phyloP scores from a whole-genome alignment of 2,113 vertebrate species.

The Capreolus pygargus region DNA sequence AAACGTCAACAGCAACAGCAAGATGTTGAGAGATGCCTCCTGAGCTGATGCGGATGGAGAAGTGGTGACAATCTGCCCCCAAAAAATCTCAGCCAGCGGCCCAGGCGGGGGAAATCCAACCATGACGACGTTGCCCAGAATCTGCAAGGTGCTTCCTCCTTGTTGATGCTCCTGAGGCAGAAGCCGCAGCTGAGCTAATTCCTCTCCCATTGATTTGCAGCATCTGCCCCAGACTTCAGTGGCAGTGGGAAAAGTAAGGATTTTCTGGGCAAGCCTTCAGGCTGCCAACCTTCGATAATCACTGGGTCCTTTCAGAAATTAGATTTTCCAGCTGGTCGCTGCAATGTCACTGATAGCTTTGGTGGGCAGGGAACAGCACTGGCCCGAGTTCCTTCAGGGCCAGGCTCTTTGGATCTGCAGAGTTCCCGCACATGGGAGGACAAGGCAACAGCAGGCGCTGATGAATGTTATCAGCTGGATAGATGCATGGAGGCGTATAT shows the following conservation, averaged over 20 bases:
- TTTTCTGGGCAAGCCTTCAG: background rate
- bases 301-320: background rate
- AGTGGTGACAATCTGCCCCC: conserved; percentile 13
- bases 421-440: background rate
- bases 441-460: background rate
- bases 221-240: background rate
- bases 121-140: background rate
- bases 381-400: background rate
- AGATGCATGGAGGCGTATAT: background rate
- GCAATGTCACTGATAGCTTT: background rate
- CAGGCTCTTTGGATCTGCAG: background rate
- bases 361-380: background rate
- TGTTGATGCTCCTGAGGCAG: background rate
- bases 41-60: background rate
- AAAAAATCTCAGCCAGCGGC: conserved; percentile 28
- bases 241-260: background rate
- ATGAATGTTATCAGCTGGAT: background rate
- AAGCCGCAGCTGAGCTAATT: conserved; percentile 7
- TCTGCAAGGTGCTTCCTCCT: background rate
- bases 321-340: background rate
- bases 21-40: background rate
- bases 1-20: background rate
- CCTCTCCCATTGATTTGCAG: background rate
- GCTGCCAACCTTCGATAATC: background rate
- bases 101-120: background rate